Base-by-base conservation (phyloP, 2,113 vertebrate genomes). In the Himantopus leucocephalus region DNA sequence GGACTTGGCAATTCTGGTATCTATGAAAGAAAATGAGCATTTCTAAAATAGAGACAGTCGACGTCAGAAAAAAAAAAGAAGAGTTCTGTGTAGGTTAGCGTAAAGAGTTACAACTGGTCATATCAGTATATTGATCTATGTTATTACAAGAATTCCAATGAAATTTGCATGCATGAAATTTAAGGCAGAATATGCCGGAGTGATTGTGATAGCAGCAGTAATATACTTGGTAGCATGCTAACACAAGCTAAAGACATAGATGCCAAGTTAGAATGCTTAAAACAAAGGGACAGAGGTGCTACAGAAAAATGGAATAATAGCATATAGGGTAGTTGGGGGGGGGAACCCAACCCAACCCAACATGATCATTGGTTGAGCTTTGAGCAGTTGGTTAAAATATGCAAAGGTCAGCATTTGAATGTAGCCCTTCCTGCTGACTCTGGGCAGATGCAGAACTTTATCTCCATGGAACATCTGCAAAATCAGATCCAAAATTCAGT, bases 31-130 rank as follows among this genome's bases (percentile, higher is more conserved):
- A 88, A 92, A 68, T 6, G 5, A 83, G 7, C 8, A 34, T 92
- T 93, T 78, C 74, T 79, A 18, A 72, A 39, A 50, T 27, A 86
- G 48, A 50, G 12, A 48, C 48, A 23, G 24, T 53, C 43, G 68
- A 43, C 0, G 0, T 39, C 16, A 67, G 53, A 1, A 50, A 29
- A 39, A 62, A n/a, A 26, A 52, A 43, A 21, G 8, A 14, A 22
- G 7, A 62, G 3, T 71, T 74, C 6, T 78, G 13, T 63, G 21
- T 75, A 62, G 50, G 32, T 73, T 88, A 71, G 18, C 14, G 7
- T 14, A 45, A 62, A 19, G 58, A 52, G 6, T 55, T 75, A 68
- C 10, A 63, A n/a, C 8, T 67, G 26, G 3, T 71, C 18, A 3
- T 34, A 15, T 30, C 64, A 52, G 5, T 21, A 26, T 39, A 14